These are phyloP conservation scores for Cephus cinctus DNA, from an alignment of 1,140 invertebrate species.

Conservation along the genomic window DNA sequence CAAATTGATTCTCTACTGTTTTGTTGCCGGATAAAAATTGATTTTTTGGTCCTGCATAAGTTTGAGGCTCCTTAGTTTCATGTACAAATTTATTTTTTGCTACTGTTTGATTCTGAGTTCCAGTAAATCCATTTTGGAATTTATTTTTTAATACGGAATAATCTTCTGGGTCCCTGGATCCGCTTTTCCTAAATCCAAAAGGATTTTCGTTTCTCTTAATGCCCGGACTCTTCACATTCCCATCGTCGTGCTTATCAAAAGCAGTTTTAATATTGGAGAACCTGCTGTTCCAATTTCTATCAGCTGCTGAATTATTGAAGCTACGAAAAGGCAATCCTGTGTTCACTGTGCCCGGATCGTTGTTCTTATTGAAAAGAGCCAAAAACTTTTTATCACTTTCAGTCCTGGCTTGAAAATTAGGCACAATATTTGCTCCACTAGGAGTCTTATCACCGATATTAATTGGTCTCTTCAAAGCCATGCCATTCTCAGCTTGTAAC, in stretches of 20 bases:
- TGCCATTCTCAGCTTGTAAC: constrained; percentile 44
- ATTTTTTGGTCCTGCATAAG: too few relatives aligned
- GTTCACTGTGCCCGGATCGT: constrained; percentile 43
- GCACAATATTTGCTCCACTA: constrained; percentile 52
- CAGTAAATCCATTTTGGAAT: constrained; percentile 3
- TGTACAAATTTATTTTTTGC: too few relatives aligned
- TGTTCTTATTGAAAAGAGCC: constrained; percentile 77
- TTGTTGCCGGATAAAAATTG: too few relatives aligned
- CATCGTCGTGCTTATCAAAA: constrained; percentile 73
- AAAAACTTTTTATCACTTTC: constrained; percentile 83
- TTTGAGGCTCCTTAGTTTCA: too few relatives aligned
- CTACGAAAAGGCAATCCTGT: constrained; percentile 40
- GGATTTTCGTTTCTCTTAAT: too few relatives aligned
- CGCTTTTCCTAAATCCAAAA: not conserved
- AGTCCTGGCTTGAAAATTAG: constrained; percentile 75
- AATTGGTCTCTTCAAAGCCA: constrained; percentile 59
- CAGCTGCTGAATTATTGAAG: constrained; percentile 39
- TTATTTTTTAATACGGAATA: not conserved
- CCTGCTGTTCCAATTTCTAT: constrained; percentile 72
- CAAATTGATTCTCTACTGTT: too few relatives aligned
- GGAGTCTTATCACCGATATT: constrained; percentile 56
- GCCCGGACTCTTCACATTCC: too few relatives aligned
- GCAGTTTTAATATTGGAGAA: constrained; percentile 85
- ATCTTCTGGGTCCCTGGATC: not conserved
- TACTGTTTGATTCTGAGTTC: constrained; percentile 4